phyloP scores from a whole-genome alignment of 1,140 invertebrate genomes.

The Rhynchophorus ferrugineus region DNA sequence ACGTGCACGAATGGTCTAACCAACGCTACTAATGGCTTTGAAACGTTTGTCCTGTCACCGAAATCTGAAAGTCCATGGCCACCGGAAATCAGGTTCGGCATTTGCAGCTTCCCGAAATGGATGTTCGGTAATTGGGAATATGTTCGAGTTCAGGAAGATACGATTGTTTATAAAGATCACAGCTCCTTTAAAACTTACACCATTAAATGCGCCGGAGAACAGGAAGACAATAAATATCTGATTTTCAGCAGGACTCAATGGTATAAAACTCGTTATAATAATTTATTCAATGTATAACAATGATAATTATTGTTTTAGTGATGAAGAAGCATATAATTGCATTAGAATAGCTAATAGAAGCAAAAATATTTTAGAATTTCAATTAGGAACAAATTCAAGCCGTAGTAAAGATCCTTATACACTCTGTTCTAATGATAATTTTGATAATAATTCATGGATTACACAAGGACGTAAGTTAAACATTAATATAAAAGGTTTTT shows the following conservation, averaged over 20 bases:
- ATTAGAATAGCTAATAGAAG: slow-evolving; percentile 55
- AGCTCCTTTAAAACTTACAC: slow-evolving; percentile 58
- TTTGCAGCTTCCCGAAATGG: slow-evolving; percentile 56
- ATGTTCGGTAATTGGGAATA: slow-evolving; percentile 59
- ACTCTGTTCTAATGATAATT: slow-evolving; percentile 46
- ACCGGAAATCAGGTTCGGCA: slow-evolving; percentile 30
- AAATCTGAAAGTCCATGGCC: slow-evolving; percentile 39
- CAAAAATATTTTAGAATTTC: slow-evolving; percentile 60
- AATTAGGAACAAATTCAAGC: slow-evolving; percentile 43
- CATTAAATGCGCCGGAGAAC: slow-evolving; percentile 47
- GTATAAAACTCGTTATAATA: slow-evolving; percentile 30
- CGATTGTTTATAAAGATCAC: slow-evolving; percentile 56
- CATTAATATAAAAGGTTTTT: neutral
- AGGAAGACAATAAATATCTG: slow-evolving; percentile 42
- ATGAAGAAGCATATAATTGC: slow-evolving; percentile 57
- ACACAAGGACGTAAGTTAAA: slow-evolving; percentile 54
- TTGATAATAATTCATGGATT: slow-evolving; percentile 50
- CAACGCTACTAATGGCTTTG: slow-evolving; percentile 53
- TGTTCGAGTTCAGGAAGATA: slow-evolving; percentile 51
- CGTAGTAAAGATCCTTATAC: slow-evolving; percentile 29
- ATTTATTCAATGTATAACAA: neutral
- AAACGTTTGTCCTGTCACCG: slow-evolving; percentile 49
- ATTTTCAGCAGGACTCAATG: slow-evolving; percentile 51
- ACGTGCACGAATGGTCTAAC: slow-evolving; percentile 53
- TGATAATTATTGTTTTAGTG: slow-evolving; percentile 44